Evolutionary conservation across 2,113 vertebrate species (phyloP), one percentile per base, ranked within the genome.

Genomic region (Thryonomys swinderianus): DNA sequence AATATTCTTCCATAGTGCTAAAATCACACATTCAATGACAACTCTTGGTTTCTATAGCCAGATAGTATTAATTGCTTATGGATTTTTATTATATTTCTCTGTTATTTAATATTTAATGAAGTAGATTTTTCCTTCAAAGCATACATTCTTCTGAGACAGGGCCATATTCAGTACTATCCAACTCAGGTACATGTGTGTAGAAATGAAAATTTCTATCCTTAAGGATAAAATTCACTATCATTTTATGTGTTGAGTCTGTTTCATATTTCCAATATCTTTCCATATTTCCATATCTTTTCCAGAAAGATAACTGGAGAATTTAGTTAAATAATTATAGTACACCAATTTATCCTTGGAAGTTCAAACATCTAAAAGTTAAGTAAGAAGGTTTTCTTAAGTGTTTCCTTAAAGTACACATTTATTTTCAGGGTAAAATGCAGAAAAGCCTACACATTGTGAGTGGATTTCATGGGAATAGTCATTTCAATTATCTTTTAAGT

Each of bases 401-500:
- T 96, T 96, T 85, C 67, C 3, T 48, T 85, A 21, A 85, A 5
- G 59, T 61, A 78, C n/a, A 13, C 0, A 86, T 82, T 97, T 95
- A 93, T 84, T 92, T 88, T 86, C 62, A 81, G 18, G 8, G 21
- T 93, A 59, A 83, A 81, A 6, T 45, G 78, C 80, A 61, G 9
- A 81, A 14, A 59, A 85, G 30, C 76, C 88, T 73, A 27, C 61
- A 96, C 88, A 8, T 21, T 90, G 51, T 53, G 73, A 94, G 78
- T 71, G 0, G 0, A 20, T 93, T 73, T 90, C 21, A 67, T 1
- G 11, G 51, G 96, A 83, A 21, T 91, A 10, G 0, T 94, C 25
- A 32, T 27, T 59, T 71, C 93, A 80, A 78, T 83, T 90, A 76
- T 88, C 13, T 61, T 96, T 79, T 42, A 97, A 85, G 83, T 95